These are phyloP conservation scores for Chelonoidis abingdonii DNA, from an alignment of 2,113 vertebrate genomes.

Conservation along the genomic window DNA sequence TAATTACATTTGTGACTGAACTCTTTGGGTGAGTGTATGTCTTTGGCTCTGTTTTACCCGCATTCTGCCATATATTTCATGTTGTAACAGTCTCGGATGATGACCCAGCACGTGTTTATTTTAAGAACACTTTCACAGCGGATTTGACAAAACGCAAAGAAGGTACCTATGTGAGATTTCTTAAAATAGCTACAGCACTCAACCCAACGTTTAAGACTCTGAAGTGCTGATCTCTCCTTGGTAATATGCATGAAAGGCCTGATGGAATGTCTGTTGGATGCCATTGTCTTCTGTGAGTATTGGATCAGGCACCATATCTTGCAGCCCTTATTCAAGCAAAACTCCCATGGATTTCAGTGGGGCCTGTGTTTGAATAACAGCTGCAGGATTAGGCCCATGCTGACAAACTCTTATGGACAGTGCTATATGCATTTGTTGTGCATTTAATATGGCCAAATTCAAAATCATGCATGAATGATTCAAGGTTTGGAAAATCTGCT, in stretches of 20 bases:
- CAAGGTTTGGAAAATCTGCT: not conserved
- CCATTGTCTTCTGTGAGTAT: not conserved
- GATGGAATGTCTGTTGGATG: not conserved
- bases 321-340: not conserved
- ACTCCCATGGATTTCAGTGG: not conserved
- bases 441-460: not conserved
- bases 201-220: no score
- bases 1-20: no score
- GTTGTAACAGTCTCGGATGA: no score
- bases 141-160: no score
- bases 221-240: not conserved
- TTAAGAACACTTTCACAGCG: no score
- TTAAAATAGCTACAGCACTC: no score
- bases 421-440: no score
- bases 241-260: fast-evolving
- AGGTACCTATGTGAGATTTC: no score
- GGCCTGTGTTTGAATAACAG: not conserved
- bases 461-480: not conserved
- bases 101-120: no score
- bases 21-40: no score
- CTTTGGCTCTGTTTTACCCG: no score
- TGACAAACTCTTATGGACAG: not conserved
- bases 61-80: no score
- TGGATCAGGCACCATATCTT: not conserved
- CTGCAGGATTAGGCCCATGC: not conserved